Percentiles rank a stretch among this genome's conserved stretches.
Conservation (phyloP, 2,888 invertebrate species). For the Tenthredo notha region DNA sequence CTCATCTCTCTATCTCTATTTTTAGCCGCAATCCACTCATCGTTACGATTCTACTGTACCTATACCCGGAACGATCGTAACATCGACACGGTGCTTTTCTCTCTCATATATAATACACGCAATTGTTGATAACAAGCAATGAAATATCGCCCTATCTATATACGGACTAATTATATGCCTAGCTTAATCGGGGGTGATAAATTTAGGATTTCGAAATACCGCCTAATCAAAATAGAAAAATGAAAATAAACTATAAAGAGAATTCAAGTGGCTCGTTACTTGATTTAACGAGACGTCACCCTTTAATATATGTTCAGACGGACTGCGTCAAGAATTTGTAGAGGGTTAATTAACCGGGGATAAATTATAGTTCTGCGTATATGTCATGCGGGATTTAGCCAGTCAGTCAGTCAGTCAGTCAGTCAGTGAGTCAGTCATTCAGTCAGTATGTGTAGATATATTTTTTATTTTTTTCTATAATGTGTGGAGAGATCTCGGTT, state of each 20-base stretch:
- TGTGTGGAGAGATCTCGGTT: not conserved
- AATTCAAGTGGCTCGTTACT: not conserved
- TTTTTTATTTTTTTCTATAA: not conserved
- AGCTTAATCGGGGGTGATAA: not conserved
- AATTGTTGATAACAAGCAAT: not conserved
- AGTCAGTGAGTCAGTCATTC: not conserved
- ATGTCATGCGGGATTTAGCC: not conserved
- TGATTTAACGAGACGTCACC: not conserved
- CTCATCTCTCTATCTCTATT: not conserved
- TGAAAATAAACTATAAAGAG: not conserved
- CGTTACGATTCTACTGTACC: not conserved
- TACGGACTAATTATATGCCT: not conserved
- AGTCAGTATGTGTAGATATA: not conserved
- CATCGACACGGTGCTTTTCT: not conserved
- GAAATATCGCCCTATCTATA: not conserved
- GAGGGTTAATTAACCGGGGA: slow-evolving; percentile 9
- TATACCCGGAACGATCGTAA: not conserved
- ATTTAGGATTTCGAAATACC: not conserved
- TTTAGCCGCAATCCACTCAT: not conserved
- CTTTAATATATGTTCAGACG: not conserved
- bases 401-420: not conserved
- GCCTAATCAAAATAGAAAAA: not conserved
- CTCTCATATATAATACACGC: not conserved
- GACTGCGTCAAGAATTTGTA: not conserved
- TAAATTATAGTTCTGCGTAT: not conserved